Base-by-base conservation (phyloP, 2,113 vertebrate species). In the Crypturellus undulatus region DNA sequence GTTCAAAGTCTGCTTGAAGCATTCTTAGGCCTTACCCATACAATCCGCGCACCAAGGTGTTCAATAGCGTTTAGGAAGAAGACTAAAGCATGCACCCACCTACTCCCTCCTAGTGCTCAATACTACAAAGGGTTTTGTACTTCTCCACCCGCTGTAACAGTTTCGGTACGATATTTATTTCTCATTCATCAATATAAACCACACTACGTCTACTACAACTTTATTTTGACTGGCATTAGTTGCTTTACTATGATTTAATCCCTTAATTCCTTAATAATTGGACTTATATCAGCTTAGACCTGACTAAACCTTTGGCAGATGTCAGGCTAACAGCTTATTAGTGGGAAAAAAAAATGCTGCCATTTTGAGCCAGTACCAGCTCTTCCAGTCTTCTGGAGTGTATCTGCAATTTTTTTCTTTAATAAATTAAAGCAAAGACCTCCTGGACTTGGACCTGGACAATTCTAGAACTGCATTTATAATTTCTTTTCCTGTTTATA, bases 31-130 rank as follows among this genome's bases (percentile, higher is more conserved):
- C 30, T 22, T 56, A 49, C 5, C 6, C 16, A 32, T 10, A 56
- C 15, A 13, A 70, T 30, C 49, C 38, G 9, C 32, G 8, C 21
- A 52, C 45, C 0, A 0, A 79, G 43, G 25, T 42, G 64, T 89
- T 86, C 81, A 82, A 16, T 4, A 64, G 15, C 11, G 13, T 72
- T 67, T 59, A 51, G 0, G 0, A 73, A 8, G 13, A 65, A 25
- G 14, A n/a, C 16, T 6, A 15, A 4, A 24, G 20, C 2, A 6
- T 45, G 9, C 25, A 51, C 15, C 26, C 34, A 30, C 9, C 20
- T 42, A 34, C 8, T 40, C 22, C 24, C 21, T 6, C 5, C 19
- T 20, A 60, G 18, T 2, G 0, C 19, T 43, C 14, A 16, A 32
- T 71, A 12, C 21, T 76, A 58, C 52, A 21, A 18, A 17, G 32